Base-by-base conservation (phyloP, 2,113 vertebrate species). In the Dicrurus megarhynchus region DNA sequence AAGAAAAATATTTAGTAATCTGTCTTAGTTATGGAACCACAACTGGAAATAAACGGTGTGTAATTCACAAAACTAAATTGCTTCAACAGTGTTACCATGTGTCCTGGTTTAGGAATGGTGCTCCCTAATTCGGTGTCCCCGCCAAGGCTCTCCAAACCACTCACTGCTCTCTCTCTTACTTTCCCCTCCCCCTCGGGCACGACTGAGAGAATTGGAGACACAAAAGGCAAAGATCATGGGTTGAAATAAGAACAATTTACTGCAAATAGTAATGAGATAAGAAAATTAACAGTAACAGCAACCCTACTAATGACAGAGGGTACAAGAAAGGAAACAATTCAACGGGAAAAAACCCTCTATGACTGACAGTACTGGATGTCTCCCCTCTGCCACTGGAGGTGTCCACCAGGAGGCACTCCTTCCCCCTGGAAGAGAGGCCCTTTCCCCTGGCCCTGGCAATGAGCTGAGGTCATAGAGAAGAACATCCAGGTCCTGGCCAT, bases 151-250 rank as follows among this genome's bases (percentile, higher is more conserved):
- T 82, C 69, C 30, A 53, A 67, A 35, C 3, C 17, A 27, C 3
- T 16, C 28, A 4, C 16, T 11, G 3, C n/a, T n/a, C 53, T 17
- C 47, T 56, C 46, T n/a, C 0, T 2, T 4, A 1, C 24, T 53
- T 41, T 11, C 13, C 30, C 5, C 7, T 73, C 13, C 10, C 15
- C 18, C 50, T 7, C 3, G 17, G 12, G 16, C 17, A 12, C 0
- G 6, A 26, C 1, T 20, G 46, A 41, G n/a, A 68, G n/a, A 83
- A 42, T 3, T 55, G 26, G 61, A 35, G n/a, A 9, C 47, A 37
- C n/a, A 69, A 47, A 55, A 14, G 47, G 7, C 30, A 61, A 53
- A 55, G 41, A 68, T 47, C 17, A 23, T 14, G n/a, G 46, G 16
- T 4, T 46, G 39, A 61, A 17, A 47, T 19, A 41, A 27, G n/a